A percentile compares a stretch with the other conserved stretches of the same genome.
phyloP scores from a whole-genome alignment of 2,888 invertebrate genomes.

The Xestia sexstrigata region DNA sequence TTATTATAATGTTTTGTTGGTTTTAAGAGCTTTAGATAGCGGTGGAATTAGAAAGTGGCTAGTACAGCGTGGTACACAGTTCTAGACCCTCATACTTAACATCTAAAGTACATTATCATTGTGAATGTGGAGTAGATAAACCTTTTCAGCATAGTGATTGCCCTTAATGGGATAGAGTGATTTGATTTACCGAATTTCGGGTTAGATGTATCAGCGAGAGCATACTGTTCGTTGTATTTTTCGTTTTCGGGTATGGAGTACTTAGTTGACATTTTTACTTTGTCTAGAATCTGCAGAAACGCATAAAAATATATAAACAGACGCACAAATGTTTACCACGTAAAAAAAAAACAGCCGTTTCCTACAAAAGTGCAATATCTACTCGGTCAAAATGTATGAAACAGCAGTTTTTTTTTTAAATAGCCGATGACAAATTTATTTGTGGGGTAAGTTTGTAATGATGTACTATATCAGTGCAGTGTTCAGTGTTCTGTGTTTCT shows the following conservation, averaged over 20 bases:
- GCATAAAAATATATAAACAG: too few species aligned
- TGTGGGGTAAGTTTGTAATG: too few species aligned
- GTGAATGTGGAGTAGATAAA: background rate
- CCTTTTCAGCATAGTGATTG: background rate
- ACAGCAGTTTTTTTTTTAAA: too few species aligned
- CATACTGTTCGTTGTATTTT: background rate
- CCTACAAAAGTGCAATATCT: too few species aligned
- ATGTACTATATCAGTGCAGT: too few species aligned
- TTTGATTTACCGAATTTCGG: background rate
- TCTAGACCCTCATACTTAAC: background rate
- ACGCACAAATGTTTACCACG: too few species aligned
- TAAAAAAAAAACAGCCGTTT: too few species aligned
- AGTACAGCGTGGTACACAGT: background rate
- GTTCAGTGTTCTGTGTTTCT: too few species aligned
- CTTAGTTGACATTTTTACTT: background rate
- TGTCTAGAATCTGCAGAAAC: background rate
- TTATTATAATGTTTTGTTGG: constrained; percentile 41
- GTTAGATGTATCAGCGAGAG: background rate
- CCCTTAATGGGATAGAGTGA: background rate
- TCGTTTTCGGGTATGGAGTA: background rate
- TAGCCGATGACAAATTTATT: too few species aligned
- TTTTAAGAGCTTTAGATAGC: constrained; percentile 25
- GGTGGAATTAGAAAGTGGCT: constrained; percentile 23
- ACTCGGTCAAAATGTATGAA: too few species aligned
- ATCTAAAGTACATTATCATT: background rate